phyloP scores from a whole-genome alignment of 2,113 vertebrate genomes.

The Mormyrus iriodes region DNA sequence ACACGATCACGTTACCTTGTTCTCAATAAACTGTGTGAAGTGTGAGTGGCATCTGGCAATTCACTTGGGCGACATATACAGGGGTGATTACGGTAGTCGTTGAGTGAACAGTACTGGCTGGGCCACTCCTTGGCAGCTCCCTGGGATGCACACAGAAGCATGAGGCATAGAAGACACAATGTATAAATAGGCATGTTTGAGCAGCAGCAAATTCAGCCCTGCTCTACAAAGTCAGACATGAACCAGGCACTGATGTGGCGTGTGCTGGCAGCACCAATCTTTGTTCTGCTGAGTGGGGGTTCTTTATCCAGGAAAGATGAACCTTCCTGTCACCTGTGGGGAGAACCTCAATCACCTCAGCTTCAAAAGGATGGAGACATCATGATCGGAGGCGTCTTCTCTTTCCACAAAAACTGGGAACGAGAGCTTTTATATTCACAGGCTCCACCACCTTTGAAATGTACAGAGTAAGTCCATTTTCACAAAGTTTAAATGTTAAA shows the following conservation, averaged over 20 bases:
- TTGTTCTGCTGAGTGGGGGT: slow-evolving; percentile 30
- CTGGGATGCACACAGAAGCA: no score
- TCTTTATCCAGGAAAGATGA: slow-evolving; percentile 35
- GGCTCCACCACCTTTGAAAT: slow-evolving; percentile 47
- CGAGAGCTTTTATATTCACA: slow-evolving; percentile 33
- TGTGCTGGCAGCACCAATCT: not conserved
- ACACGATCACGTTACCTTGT: no score
- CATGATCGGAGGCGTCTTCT: slow-evolving; percentile 53
- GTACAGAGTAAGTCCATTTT: slow-evolving; percentile 47
- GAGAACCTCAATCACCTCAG: slow-evolving; percentile 36
- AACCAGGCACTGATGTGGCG: not conserved
- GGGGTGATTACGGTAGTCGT: not conserved
- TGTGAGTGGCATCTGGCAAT: not conserved
- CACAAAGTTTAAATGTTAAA: not conserved
- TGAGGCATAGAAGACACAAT: not conserved
- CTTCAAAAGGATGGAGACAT: slow-evolving; percentile 51
- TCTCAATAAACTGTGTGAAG: no score
- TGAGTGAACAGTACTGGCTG: not conserved
- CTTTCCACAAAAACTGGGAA: slow-evolving; percentile 54
- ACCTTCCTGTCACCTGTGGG: slow-evolving; percentile 38
- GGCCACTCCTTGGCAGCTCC: not conserved
- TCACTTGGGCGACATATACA: not conserved
- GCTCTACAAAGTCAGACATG: not conserved
- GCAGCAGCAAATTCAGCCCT: not conserved
- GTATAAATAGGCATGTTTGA: not conserved